Conservation (phyloP, 2,888 invertebrate species). For the Chalcis sispes region DNA sequence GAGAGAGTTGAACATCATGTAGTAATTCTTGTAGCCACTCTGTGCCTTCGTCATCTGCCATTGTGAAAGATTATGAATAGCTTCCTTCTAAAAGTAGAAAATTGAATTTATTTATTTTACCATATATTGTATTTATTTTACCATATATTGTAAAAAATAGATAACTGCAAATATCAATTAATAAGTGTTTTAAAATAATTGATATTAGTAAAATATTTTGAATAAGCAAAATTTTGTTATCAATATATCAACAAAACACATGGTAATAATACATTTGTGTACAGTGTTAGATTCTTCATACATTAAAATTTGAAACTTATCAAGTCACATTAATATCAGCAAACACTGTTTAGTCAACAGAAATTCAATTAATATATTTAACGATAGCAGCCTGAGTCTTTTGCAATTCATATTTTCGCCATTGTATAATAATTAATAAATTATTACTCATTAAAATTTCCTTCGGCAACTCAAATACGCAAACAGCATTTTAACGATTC, state of each 20-base stretch:
- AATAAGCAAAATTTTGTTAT: not conserved
- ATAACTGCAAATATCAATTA: not conserved
- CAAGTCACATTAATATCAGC: not conserved
- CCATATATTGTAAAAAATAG: not conserved
- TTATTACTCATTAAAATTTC: conserved; percentile 4
- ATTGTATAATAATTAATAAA: not conserved
- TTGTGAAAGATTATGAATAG: conserved; percentile 54
- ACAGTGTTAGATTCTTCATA: not conserved
- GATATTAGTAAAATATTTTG: not conserved
- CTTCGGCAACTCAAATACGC: not conserved
- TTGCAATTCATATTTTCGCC: not conserved
- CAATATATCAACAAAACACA: not conserved
- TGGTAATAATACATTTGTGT: conserved; percentile 5
- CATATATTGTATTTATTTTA: not conserved
- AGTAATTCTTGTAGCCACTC: conserved; percentile 92
- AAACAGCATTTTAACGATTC: conserved; percentile 18
- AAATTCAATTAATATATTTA: not conserved
- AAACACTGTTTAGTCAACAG: not conserved
- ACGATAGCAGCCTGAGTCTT: not conserved
- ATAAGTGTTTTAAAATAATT: not conserved
- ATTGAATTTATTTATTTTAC: not conserved
- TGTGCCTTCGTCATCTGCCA: conserved; percentile 79
- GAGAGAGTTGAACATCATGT: conserved; percentile 92
- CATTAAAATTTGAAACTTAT: conserved; percentile 12
- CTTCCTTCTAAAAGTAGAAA: conserved; percentile 21